A percentile compares a stretch with the other conserved stretches of the same genome.
Evolutionary conservation across 2,113 vertebrate genomes (phyloP).

Genomic region (Rana temporaria): DNA sequence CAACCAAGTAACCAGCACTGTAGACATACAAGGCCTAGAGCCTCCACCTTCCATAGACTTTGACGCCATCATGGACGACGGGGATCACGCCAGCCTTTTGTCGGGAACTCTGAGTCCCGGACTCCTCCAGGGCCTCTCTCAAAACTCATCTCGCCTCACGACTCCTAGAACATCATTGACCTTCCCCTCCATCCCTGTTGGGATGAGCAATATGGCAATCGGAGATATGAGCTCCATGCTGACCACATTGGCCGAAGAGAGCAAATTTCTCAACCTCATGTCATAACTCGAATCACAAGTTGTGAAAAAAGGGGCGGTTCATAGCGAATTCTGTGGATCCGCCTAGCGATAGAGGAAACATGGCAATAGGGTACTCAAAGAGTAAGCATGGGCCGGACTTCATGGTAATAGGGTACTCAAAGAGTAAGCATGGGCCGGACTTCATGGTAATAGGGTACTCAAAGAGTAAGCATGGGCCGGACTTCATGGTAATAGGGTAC

Average conservation of each 20-base stretch:
- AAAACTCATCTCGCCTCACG: conserved; percentile 95
- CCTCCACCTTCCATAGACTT: conserved; percentile 92
- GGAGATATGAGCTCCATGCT: conserved; percentile 99
- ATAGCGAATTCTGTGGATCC: conserved; percentile 66
- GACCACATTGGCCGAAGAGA: conserved; percentile 94
- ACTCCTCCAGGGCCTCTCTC: conserved; percentile 93
- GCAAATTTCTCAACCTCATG: conserved; percentile 96
- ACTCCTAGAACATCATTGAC: conserved; percentile 95
- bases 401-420: too few relatives aligned
- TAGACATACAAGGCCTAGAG: conserved; percentile 87
- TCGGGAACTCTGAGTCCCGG: conserved; percentile 93
- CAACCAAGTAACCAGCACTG: conserved; percentile 95
- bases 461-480: too few relatives aligned
- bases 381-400: too few relatives aligned
- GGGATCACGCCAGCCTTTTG: conserved; percentile 95
- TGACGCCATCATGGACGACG: conserved; percentile 94
- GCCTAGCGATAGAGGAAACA: neutral
- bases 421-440: too few relatives aligned
- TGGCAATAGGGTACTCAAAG: too few relatives aligned
- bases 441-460: too few relatives aligned
- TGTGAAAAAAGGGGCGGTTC: conserved; percentile 10
- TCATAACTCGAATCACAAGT: conserved; percentile 76
- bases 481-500: too few relatives aligned
- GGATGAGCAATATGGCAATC: conserved; percentile 98
- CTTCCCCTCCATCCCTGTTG: conserved; percentile 86